These are phyloP conservation scores for Danaus melanippus DNA, from an alignment of 1,140 invertebrate genomes.

Conservation along the genomic window DNA sequence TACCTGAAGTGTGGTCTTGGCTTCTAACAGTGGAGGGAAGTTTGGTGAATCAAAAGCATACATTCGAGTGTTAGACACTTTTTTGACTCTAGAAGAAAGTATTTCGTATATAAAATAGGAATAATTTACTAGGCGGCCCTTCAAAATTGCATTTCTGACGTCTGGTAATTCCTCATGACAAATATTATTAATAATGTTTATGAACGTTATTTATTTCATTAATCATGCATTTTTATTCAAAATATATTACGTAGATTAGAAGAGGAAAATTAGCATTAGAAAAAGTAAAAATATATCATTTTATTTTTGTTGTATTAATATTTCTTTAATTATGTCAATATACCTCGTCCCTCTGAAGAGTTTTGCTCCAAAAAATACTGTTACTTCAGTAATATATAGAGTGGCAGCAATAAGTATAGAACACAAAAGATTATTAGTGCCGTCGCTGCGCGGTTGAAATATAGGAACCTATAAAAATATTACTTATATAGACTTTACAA, in stretches of 20 bases:
- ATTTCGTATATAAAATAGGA: too few relatives aligned
- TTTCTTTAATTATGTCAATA: too few relatives aligned
- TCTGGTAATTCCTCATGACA: too few relatives aligned
- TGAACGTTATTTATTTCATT: too few relatives aligned
- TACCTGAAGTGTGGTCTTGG: conserved; percentile 48
- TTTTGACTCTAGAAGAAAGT: conserved; percentile 77
- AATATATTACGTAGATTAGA: not conserved
- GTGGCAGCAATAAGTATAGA: conserved; percentile 93
- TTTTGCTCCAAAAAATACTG: conserved; percentile 91
- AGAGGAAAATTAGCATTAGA: not conserved
- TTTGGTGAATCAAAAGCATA: conserved; percentile 96
- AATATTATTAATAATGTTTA: too few relatives aligned
- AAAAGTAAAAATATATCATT: conserved; percentile 1
- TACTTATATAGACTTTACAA: too few relatives aligned
- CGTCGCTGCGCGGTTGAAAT: conserved; percentile 91
- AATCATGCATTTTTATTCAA: too few relatives aligned
- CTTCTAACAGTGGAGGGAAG: conserved; percentile 79
- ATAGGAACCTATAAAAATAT: conserved; percentile 86
- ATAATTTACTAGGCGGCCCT: too few relatives aligned
- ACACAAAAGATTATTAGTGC: conserved; percentile 92
- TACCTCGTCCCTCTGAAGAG: conserved; percentile 91
- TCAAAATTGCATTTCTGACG: too few relatives aligned
- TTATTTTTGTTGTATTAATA: too few relatives aligned
- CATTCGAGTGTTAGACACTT: conserved; percentile 86
- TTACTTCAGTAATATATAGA: conserved; percentile 94